A percentile compares a stretch with the other conserved stretches of the same genome.
phyloP scores from a whole-genome alignment of 2,797 vertebrate genomes.

The Kryptopterus vitreolus region DNA sequence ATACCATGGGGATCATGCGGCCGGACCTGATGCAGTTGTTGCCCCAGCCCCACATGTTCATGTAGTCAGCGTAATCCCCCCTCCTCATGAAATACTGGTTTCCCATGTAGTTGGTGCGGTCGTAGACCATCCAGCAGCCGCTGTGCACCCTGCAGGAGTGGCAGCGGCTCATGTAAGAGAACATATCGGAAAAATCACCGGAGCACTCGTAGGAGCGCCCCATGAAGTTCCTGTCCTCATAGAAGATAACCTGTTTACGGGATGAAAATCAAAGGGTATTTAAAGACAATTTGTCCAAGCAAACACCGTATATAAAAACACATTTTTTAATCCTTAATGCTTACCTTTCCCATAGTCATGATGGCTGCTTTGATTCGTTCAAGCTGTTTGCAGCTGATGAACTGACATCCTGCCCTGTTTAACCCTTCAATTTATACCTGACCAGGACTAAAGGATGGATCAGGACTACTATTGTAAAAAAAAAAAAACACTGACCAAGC shows the following conservation, averaged over 20 bases:
- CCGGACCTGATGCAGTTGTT: too few species aligned
- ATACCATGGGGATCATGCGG: too few species aligned
- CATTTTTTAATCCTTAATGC: neutral
- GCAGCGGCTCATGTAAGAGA: slow-evolving; percentile 22
- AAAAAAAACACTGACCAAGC: slow-evolving; percentile 9
- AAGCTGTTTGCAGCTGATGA: slow-evolving; percentile 9
- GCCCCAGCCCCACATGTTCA: too few species aligned
- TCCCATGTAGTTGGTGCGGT: slow-evolving; percentile 20
- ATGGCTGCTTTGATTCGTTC: neutral
- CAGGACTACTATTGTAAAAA: slow-evolving; percentile 4
- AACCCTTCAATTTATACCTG: slow-evolving; percentile 36
- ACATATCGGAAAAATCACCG: neutral
- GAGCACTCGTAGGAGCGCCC: slow-evolving; percentile 7
- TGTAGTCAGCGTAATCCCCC: slow-evolving; percentile 30
- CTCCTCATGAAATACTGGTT: slow-evolving; percentile 41
- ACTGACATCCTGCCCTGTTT: slow-evolving; percentile 15
- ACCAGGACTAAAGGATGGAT: slow-evolving; percentile 16
- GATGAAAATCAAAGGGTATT: too few species aligned
- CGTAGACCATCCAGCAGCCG: slow-evolving; percentile 33
- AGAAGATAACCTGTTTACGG: slow-evolving; percentile 24
- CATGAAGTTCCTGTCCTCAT: slow-evolving; percentile 3
- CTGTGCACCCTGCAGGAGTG: slow-evolving; percentile 34
- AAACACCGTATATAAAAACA: too few species aligned
- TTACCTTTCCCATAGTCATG: slow-evolving; percentile 36
- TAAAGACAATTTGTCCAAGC: too few species aligned